Evolutionary conservation across 1,140 invertebrate species (phyloP).

Genomic region (Myzus persicae): DNA sequence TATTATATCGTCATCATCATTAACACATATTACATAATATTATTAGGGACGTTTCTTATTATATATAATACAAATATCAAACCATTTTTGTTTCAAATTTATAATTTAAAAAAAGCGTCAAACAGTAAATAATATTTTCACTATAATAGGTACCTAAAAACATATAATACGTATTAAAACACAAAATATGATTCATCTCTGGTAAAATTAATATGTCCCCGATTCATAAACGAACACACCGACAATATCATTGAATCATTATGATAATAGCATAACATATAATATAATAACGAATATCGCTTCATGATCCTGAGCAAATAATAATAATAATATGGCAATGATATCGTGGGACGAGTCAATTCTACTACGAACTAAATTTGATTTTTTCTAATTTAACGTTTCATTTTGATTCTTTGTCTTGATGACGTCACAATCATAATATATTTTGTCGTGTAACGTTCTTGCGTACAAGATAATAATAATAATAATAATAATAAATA

Average conservation of each 20-base stretch:
- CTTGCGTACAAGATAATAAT: background rate
- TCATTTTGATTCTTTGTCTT: background rate
- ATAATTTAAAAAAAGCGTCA: background rate
- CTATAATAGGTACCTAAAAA: background rate
- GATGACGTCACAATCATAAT: background rate
- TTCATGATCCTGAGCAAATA: conserved; percentile 1
- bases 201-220: conserved; percentile 29
- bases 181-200: conserved; percentile 20
- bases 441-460: background rate
- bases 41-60: background rate
- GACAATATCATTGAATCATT: conserved; percentile 1
- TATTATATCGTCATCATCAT: background rate
- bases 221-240: background rate
- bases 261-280: conserved; percentile 6
- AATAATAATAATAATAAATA: background rate
- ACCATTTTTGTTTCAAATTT: background rate
- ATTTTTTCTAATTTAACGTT: background rate
- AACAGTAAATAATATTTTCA: background rate
- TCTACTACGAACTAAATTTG: background rate
- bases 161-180: background rate
- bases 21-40: background rate
- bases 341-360: background rate
- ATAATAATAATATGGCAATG: conserved; percentile 39
- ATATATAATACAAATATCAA: background rate
- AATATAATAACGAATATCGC: conserved; percentile 35